phyloP scores from a whole-genome alignment of 1,140 invertebrate genomes.

The Drosophila neocordata region DNA sequence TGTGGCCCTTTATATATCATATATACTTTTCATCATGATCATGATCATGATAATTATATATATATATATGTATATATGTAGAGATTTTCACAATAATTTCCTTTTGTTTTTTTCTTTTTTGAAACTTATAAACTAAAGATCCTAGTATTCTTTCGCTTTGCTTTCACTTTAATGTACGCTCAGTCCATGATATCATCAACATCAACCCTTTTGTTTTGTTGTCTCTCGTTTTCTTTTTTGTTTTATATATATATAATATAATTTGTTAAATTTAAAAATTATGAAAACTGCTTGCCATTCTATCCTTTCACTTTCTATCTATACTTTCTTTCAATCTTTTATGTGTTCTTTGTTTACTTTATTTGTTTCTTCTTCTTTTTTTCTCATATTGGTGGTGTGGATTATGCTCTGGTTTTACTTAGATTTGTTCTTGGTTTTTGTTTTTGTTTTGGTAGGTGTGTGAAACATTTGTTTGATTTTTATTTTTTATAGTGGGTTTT shows the following conservation, averaged over 20 bases:
- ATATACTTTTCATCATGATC: neutral
- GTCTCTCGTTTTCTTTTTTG: slow-evolving; percentile 21
- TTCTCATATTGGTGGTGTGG: slow-evolving; percentile 68
- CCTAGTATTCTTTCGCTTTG: slow-evolving; percentile 58
- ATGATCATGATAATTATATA: neutral
- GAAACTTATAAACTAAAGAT: slow-evolving; percentile 71
- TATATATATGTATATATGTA: neutral
- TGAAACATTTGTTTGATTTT: slow-evolving; percentile 37
- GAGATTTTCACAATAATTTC: slow-evolving; percentile 49
- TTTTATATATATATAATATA: slow-evolving; percentile 22
- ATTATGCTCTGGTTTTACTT: slow-evolving; percentile 52
- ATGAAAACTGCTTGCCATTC: slow-evolving; percentile 58
- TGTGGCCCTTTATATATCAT: slow-evolving; percentile 23
- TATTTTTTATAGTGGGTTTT: slow-evolving; percentile 28
- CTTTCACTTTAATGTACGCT: slow-evolving; percentile 65
- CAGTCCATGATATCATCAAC: slow-evolving; percentile 74
- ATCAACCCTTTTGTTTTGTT: neutral
- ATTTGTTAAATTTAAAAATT: slow-evolving; percentile 51
- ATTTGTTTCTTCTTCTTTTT: slow-evolving; percentile 29
- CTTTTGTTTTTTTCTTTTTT: slow-evolving; percentile 15
- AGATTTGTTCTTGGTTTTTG: slow-evolving; percentile 29
- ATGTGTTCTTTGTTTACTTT: slow-evolving; percentile 24
- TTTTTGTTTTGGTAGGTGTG: slow-evolving; percentile 67
- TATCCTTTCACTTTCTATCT: slow-evolving; percentile 36
- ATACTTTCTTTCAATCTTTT: slow-evolving; percentile 34